Percentiles rank a stretch among this genome's conserved stretches.
These are phyloP conservation scores for Antechinus flavipes DNA, from an alignment of 2,113 vertebrate genomes.

Conservation along the genomic window DNA sequence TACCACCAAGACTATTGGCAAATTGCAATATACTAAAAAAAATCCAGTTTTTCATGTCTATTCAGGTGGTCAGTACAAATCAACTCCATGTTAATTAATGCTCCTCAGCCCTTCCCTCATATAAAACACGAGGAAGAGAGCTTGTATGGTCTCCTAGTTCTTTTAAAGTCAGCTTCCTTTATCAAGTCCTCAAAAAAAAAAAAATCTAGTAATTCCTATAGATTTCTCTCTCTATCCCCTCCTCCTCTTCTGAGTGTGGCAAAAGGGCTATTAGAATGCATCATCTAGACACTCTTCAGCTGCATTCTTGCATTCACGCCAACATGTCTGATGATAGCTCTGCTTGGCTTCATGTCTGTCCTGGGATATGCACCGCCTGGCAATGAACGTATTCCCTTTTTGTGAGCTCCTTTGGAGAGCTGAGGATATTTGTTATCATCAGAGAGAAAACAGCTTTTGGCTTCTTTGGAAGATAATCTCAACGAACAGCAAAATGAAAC, in stretches of 20 bases:
- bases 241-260: neutral
- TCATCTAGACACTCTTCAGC: neutral
- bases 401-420: neutral
- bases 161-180: neutral
- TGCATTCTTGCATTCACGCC: neutral
- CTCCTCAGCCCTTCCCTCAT: neutral
- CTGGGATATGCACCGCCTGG: neutral
- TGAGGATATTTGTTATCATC: neutral
- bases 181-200: neutral
- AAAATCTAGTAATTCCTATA: neutral
- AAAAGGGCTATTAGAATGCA: neutral
- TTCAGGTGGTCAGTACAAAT: constrained; percentile 34
- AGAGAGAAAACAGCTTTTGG: neutral
- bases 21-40: neutral
- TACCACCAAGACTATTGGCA: neutral
- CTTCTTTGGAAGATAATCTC: neutral
- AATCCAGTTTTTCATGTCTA: neutral
- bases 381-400: neutral
- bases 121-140: neutral
- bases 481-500: neutral
- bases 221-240: neutral
- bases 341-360: neutral
- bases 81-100: neutral
- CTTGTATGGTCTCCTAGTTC: neutral
- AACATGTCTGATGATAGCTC: neutral